Percentiles rank a stretch among this genome's conserved stretches.
Evolutionary conservation across 2,888 invertebrate species (phyloP).

Genomic region (Agapostemon virescens): DNA sequence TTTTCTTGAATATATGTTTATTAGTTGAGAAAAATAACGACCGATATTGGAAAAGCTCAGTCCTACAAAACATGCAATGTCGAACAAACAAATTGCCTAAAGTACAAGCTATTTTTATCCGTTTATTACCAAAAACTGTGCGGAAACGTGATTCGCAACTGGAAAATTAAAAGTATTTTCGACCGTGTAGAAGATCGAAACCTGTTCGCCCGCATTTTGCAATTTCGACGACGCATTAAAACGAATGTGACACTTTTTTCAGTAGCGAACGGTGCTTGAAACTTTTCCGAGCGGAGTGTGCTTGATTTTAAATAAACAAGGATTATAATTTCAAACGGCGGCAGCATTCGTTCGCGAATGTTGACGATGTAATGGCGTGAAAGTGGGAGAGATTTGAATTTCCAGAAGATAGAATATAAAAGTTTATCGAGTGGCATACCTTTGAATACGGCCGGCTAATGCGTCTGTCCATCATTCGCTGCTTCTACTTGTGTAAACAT

Average conservation of each 20-base stretch:
- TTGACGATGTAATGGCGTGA: neutral
- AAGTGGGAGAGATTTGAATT: neutral
- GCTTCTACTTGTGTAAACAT: slow-evolving; percentile 4
- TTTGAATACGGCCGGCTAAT: neutral
- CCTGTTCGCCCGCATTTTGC: neutral
- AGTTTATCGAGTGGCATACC: neutral
- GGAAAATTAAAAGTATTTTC: neutral
- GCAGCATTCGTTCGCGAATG: neutral
- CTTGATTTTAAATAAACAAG: neutral
- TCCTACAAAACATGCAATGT: neutral
- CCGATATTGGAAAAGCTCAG: neutral
- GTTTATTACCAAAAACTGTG: neutral
- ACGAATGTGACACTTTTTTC: neutral
- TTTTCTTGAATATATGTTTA: neutral
- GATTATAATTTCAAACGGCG: neutral
- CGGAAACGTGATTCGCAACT: neutral
- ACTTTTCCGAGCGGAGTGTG: neutral
- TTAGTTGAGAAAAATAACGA: neutral
- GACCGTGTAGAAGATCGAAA: neutral
- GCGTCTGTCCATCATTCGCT: slow-evolving; percentile 12
- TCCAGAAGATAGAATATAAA: neutral
- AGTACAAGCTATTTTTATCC: neutral
- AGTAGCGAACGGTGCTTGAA: neutral
- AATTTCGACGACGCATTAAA: neutral
- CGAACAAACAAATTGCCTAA: neutral